Conservation (phyloP, 1,140 invertebrate species). For the Nymphalis io region DNA sequence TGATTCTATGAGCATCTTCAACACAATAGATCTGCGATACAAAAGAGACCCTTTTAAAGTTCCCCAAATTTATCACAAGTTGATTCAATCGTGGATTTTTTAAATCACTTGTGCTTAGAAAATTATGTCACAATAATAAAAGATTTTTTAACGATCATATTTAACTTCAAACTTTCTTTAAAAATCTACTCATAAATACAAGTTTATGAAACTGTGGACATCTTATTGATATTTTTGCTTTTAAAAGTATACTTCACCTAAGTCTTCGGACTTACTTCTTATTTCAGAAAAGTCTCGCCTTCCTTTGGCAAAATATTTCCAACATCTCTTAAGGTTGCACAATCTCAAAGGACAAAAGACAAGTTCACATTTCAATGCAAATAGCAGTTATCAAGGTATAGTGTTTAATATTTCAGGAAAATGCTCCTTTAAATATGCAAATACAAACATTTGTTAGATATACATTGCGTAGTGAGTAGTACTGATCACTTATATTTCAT, state of each 20-base stretch:
- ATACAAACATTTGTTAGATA: background rate
- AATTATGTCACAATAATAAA: constrained; percentile 9
- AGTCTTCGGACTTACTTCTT: constrained; percentile 1
- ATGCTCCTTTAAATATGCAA: background rate
- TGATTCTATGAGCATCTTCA: background rate
- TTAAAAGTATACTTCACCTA: background rate
- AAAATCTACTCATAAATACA: background rate
- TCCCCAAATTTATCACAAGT: constrained; percentile 57
- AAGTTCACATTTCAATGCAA: constrained; percentile 16
- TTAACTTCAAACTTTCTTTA: background rate
- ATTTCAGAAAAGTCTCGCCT: background rate
- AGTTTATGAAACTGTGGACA: background rate
- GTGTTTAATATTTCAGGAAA: constrained; percentile 14
- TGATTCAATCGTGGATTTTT: constrained; percentile 68
- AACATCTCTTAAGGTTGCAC: constrained; percentile 10
- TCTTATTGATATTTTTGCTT: background rate
- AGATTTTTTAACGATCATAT: background rate
- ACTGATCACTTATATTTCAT: background rate
- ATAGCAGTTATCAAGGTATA: constrained; percentile 17
- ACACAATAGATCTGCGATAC: constrained; percentile 21
- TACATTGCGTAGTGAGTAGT: constrained; percentile 12
- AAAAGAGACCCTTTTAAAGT: constrained; percentile 46
- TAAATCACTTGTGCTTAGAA: constrained; percentile 49
- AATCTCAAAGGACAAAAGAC: constrained; percentile 15
- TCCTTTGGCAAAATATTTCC: constrained; percentile 10